These are phyloP conservation scores for Cylindroiulus punctatus DNA, from an alignment of 2,888 invertebrate species.

Conservation along the genomic window DNA sequence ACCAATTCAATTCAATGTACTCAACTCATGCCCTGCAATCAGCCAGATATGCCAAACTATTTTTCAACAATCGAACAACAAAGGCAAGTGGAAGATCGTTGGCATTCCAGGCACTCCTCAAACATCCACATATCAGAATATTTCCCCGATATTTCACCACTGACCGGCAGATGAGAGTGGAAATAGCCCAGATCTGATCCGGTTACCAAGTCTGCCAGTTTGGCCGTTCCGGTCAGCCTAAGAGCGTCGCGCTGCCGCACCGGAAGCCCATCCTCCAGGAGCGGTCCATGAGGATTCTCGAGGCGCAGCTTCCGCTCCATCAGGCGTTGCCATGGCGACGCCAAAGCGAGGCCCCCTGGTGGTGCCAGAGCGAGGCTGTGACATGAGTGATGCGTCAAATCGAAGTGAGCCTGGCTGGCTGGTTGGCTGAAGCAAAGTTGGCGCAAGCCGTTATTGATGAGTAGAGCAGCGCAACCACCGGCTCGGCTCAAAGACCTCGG, in stretches of 20 bases:
- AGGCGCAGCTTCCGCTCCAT: background rate
- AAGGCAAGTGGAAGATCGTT: no score
- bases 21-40: no score
- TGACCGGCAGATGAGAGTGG: background rate
- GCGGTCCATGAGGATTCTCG: background rate
- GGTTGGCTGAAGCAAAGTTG: background rate
- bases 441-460: constrained; percentile 23
- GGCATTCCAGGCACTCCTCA: no score
- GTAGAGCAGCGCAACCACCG: constrained; percentile 6
- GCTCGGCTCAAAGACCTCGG: constrained; percentile 14
- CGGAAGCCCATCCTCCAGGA: background rate
- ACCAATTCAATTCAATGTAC: no score
- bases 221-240: no score
- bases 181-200: no score
- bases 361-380: background rate
- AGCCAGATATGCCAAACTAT: no score
- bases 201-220: no score
- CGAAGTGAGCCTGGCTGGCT: constrained; percentile 14
- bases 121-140: no score
- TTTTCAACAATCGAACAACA: no score
- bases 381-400: constrained; percentile 31
- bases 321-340: background rate
- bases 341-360: constrained; percentile 33
- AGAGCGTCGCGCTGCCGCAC: no score
- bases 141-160: no score